Base-by-base conservation (phyloP, 30 jellyfish, hydroid and myxozoan genomes). In the Hydractinia echinata region DNA sequence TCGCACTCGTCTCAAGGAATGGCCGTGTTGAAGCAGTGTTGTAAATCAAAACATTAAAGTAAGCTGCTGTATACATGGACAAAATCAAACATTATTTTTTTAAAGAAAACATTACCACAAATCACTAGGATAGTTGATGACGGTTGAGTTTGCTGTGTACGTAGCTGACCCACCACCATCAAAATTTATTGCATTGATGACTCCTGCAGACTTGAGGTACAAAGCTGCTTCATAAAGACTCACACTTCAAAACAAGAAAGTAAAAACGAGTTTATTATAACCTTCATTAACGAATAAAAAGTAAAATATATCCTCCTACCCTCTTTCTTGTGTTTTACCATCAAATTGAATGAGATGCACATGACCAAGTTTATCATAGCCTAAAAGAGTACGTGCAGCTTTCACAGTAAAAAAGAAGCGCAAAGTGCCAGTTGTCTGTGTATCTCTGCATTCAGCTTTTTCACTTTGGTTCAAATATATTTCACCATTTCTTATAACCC, bases 121-220 rank as follows among this genome's bases (percentile, higher is more conserved):
- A 76, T 89, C 95, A n/a, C 94, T 81, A 52, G 97, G 97, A 71
- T 89, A 89, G 54, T 89, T 89, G 30, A 77, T 81, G 8, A 89
- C 95, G 5, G 92, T 77, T 64, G 95, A 92, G 70, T 84, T 84
- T 16, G 81, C 83, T 7, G 81, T 92, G 85, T 72, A 89, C 5
- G 95, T 89, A 9, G 97, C 67, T 55, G 97, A 89, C 1, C 97
- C 97, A 5, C 97, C 97, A 58, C 97, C 97, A 81, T 89, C 97
- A 19, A 89, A 81, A 72, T 89, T 89, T 21, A 89, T 89, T 71
- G 97, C 97, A 89, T 89, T 89, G 54, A 84, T 84, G 54, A 89
- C 95, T 52, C 97, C 97, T 69, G 70, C 84, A 21, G 60, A 71
- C 70, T 61, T 80, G 92, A 89, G 58, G 50, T 83, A 66, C 61